Percentiles rank a stretch among this genome's conserved stretches.
phyloP scores from a whole-genome alignment of 2,888 invertebrate genomes.

The Drosophila ustulata region DNA sequence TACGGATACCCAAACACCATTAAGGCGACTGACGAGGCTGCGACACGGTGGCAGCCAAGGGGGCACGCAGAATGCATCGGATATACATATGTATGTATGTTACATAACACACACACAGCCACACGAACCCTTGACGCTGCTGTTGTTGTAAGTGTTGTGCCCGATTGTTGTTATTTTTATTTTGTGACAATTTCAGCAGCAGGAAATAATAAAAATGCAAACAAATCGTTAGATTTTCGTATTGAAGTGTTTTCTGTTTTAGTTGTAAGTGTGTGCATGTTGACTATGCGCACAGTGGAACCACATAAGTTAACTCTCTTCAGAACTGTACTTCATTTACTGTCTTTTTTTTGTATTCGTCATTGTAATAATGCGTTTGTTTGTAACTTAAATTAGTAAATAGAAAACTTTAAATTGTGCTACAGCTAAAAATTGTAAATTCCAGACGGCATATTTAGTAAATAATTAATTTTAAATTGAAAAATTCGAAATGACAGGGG shows the following conservation, averaged over 20 bases:
- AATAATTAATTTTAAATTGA: no score
- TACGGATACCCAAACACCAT: conserved; percentile 59
- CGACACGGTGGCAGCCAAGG: neutral
- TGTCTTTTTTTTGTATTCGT: no score
- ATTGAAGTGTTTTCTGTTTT: conserved; percentile 67
- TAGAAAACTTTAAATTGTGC: no score
- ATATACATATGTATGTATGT: neutral
- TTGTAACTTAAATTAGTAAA: no score
- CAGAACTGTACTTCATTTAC: no score
- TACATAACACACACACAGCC: neutral
- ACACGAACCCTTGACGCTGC: neutral
- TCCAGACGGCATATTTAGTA: no score
- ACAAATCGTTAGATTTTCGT: conserved; percentile 81
- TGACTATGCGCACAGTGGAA: conserved; percentile 58
- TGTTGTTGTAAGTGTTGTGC: conserved; percentile 22
- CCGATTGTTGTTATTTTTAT: conserved; percentile 63
- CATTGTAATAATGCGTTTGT: no score
- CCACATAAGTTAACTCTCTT: neutral
- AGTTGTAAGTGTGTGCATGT: conserved; percentile 33
- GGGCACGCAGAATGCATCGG: conserved; percentile 27
- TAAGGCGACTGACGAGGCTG: conserved; percentile 36
- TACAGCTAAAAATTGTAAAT: no score
- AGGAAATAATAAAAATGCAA: conserved; percentile 83
- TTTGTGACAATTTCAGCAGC: conserved; percentile 78
- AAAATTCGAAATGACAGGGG: no score